Base-by-base conservation (phyloP, 2,113 vertebrate species). In the Plecotus auritus region DNA sequence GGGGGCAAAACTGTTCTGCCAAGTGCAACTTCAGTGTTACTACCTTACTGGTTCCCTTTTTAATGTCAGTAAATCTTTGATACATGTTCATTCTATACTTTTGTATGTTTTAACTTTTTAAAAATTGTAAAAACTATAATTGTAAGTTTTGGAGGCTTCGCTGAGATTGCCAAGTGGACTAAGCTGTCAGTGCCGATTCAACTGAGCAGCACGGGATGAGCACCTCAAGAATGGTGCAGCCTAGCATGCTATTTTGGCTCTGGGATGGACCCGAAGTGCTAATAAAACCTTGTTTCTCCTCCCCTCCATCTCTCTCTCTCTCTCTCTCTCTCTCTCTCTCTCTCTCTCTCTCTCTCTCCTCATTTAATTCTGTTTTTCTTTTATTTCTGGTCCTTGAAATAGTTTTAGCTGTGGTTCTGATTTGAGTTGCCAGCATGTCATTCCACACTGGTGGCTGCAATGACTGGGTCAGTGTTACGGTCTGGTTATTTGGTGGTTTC, bases 21-120 rank as follows among this genome's bases (percentile, higher is more conserved):
- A 74, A 45, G 74, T 35, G 30, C 35, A 54, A 66, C 51, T 87
- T 76, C 64, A 70, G 16, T 30, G 40, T 81, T 86, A n/a, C 17
- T 11, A n/a, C 26, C 35, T 92, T 82, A 35, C 40, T 18, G 10
- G 20, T 45, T 77, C 83, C 37, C 32, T 74, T 91, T 69, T 1
- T 47, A 59, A 72, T 40, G 78, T 76, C 64, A 66, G 32, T 76
- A 82, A 59, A 72, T 86, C n/a, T 80, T 70, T 69, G 66, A 83
- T 42, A 89, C 11, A 18, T n/a, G 12, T 61, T 77, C 32, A 49
- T 83, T 90, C 72, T 59, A n/a, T 42, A 59, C 47, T 54, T 54
- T 35, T 87, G 49, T 28, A 67, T 42, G 35, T 61, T 85, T 80
- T 51, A 92, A 88, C 23, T 80, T 91, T 87, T 35, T 37, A 28